These are phyloP conservation scores for Petaurus breviceps DNA, from an alignment of 2,113 vertebrate genomes.

Conservation along the genomic window DNA sequence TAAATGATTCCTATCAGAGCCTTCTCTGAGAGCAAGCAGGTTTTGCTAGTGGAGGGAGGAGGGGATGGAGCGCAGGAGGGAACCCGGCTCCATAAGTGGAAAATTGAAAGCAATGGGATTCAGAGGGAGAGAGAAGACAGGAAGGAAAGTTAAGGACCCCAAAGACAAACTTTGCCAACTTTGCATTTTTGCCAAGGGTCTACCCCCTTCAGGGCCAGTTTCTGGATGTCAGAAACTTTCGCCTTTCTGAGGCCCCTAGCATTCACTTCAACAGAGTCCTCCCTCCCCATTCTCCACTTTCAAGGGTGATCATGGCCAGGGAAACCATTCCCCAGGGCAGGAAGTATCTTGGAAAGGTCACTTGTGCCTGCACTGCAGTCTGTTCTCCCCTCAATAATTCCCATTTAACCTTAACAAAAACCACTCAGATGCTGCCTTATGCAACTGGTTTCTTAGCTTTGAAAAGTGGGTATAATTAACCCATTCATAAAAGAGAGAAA, in stretches of 20 bases:
- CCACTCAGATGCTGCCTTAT: slow-evolving; percentile 31
- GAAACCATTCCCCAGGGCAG: neutral
- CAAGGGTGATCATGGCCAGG: slow-evolving; percentile 18
- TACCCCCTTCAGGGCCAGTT: neutral
- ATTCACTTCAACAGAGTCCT: neutral
- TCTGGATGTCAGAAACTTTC: neutral
- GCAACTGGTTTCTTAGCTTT: slow-evolving; percentile 23
- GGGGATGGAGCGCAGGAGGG: neutral
- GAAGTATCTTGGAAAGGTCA: slow-evolving; percentile 23
- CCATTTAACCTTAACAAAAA: slow-evolving; percentile 52
- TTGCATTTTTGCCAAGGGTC: neutral
- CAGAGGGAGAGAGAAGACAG: neutral
- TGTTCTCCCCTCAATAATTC: slow-evolving; percentile 15
- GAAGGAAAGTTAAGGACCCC: neutral
- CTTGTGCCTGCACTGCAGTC: neutral
- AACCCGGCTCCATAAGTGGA: neutral
- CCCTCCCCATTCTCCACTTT: neutral
- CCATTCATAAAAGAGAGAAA: slow-evolving; percentile 74
- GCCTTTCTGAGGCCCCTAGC: neutral
- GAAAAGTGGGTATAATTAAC: slow-evolving; percentile 72
- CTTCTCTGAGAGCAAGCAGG: neutral
- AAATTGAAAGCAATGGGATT: neutral
- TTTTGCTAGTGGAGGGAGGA: neutral
- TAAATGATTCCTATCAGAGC: neutral
- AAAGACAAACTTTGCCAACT: neutral